Evolutionary conservation across 2,888 invertebrate species (phyloP), one percentile per base, ranked within the genome.

Genomic region (Eudasyphora cyanicolor): DNA sequence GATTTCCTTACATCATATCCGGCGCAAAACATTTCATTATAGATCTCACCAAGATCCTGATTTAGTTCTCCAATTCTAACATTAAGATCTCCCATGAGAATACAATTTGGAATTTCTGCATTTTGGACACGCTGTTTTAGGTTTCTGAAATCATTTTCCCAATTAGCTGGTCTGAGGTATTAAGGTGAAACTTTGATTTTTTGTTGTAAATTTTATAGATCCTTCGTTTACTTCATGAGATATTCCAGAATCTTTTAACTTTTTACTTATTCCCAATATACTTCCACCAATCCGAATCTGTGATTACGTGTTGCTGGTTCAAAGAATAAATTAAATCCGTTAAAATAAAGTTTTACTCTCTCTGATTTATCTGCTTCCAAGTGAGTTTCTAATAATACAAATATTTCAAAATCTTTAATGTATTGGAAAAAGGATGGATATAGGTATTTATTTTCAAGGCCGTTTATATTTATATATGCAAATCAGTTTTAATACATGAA

Each of bases 81-180:
- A 42, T 74, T 74, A 14, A 73, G 35, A 38, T 73, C 57, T 2
- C 73, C 73, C 2, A 73, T 32, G 17, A 73, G 14, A 1, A 73
- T 54, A 5, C 54, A 54, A 21, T 73, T 54, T 19, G 21, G 4
- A 2, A 57, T 5, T 1, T 35, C 32, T 57, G 14, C 24, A 49
- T 57, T 32, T 8, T 73, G 19, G 8, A 73, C 29, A 14, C 29
- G 21, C n/a, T 54, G 24, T 42, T 73, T 17, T 6, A 60, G 19
- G 10, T 27, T 38, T 32, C 21, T 32, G 29, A 73, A 73, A 14
- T 71, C 54, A 54, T 32, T 19, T n/a, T 51, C 32, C 73, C 73
- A 73, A 14, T 7, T 54, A 12, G 21, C 35, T 2, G 35, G 35
- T 57, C 57, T 29, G 6, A 74, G 71, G 51, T 17, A 73, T 32